Conservation (phyloP, 2,797 vertebrate genomes). For the Rhabdomys pumilio region DNA sequence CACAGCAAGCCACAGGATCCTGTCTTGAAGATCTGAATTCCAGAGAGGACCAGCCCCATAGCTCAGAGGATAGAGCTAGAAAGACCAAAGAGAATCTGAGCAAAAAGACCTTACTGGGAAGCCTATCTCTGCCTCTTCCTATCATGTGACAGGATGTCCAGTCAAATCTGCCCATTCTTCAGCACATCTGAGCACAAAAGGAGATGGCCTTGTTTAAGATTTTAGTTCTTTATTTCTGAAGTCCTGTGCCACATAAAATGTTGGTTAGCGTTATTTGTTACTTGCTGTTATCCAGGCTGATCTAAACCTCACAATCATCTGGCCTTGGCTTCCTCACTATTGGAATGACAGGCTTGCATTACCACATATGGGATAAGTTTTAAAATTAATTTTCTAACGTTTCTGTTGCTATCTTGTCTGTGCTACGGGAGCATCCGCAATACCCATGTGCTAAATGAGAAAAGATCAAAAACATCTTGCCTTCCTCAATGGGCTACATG, state of each 20-base stretch:
- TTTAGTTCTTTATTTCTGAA: not conserved
- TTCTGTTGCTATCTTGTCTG: not conserved
- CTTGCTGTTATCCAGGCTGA: not conserved
- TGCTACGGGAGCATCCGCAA: too few relatives aligned
- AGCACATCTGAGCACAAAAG: not conserved
- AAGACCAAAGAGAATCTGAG: not conserved
- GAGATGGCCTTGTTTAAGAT: fast-evolving
- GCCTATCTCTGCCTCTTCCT: not conserved
- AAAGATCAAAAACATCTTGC: not conserved
- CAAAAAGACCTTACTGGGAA: not conserved
- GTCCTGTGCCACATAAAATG: not conserved
- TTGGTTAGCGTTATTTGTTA: not conserved
- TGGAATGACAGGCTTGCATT: too few relatives aligned
- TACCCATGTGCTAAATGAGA: not conserved
- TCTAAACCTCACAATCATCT: too few relatives aligned
- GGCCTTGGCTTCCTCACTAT: not conserved
- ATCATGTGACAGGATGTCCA: not conserved
- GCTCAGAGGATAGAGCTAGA: not conserved
- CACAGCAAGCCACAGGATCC: not conserved
- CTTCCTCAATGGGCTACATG: not conserved
- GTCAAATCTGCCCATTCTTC: not conserved
- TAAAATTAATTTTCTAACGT: not conserved
- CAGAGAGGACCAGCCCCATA: not conserved
- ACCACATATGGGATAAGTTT: not conserved
- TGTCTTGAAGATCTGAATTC: not conserved